Percentiles rank a stretch among this genome's conserved stretches.
phyloP scores from a whole-genome alignment of 2,113 vertebrate genomes.

The Osmerus mordax region DNA sequence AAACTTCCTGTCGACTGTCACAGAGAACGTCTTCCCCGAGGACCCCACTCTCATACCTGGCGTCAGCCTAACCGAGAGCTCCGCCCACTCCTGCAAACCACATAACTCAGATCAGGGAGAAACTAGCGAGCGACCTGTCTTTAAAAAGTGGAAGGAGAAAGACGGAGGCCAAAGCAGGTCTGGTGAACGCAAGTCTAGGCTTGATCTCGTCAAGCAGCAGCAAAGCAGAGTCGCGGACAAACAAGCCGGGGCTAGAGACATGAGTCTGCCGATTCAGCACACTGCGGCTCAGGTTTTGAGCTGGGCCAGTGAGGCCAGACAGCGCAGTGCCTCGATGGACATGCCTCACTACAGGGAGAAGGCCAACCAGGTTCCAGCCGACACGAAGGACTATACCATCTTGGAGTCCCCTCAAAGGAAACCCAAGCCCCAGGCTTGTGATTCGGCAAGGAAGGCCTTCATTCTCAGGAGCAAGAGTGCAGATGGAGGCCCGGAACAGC shows the following conservation, averaged over 20 bases:
- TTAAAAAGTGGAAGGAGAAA: constrained; percentile 56
- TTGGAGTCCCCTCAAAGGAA: constrained; percentile 68
- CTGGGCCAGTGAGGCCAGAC: constrained; percentile 67
- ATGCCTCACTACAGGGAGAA: constrained; percentile 68
- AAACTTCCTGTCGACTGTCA: constrained; percentile 66
- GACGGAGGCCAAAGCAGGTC: constrained; percentile 66
- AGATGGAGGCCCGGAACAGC: constrained; percentile 60
- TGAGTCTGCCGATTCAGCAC: constrained; percentile 67
- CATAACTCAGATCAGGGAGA: constrained; percentile 37
- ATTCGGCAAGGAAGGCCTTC: constrained; percentile 59
- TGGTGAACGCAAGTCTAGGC: constrained; percentile 74
- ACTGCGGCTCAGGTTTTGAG: constrained; percentile 72
- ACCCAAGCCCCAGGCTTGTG: constrained; percentile 55
- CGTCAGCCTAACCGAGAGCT: constrained; percentile 56
- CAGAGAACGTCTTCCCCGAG: constrained; percentile 60
- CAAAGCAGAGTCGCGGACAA: constrained; percentile 63
- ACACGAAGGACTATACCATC: constrained; percentile 44
- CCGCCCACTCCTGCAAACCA: constrained; percentile 32
- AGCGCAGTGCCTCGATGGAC: constrained; percentile 63
- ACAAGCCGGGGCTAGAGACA: constrained; percentile 26
- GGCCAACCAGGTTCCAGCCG: constrained; percentile 62
- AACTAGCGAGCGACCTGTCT: constrained; percentile 42
- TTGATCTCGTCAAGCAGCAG: constrained; percentile 75
- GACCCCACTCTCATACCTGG: constrained; percentile 49
- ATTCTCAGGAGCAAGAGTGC: constrained; percentile 54